phyloP scores from a whole-genome alignment of 2,797 vertebrate species.

The Emys orbicularis region DNA sequence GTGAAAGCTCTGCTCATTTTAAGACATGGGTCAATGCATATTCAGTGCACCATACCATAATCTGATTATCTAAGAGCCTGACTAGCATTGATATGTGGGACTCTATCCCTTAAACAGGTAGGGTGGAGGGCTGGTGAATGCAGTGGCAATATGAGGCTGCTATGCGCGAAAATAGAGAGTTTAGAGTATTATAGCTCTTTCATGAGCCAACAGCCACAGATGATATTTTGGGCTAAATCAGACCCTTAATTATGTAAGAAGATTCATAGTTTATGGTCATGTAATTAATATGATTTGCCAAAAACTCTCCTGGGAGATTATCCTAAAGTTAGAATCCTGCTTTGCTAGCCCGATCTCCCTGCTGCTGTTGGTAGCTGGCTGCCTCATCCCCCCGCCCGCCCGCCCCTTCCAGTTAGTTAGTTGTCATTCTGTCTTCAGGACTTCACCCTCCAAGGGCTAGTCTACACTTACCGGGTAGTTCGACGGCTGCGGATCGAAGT shows the following conservation, averaged over 20 bases:
- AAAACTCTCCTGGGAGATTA: neutral
- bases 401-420: neutral
- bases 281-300: neutral
- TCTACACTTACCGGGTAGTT: no score
- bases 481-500: no score
- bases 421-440: neutral
- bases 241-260: neutral
- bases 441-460: constrained; percentile 22
- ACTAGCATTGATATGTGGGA: neutral
- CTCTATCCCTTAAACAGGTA: neutral
- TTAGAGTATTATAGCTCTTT: neutral
- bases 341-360: neutral
- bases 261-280: neutral
- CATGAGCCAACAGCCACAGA: rapidly evolving
- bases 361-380: neutral
- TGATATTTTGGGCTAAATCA: neutral
- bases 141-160: neutral
- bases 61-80: neutral
- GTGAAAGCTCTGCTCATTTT: neutral
- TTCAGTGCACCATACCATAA: neutral
- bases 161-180: neutral
- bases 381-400: neutral
- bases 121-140: no score
- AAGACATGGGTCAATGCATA: rapidly evolving
- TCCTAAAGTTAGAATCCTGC: neutral